A percentile compares a stretch with the other conserved stretches of the same genome.
Evolutionary conservation across 1,140 invertebrate genomes (phyloP).

Genomic region (Chironomus striatipennis): DNA sequence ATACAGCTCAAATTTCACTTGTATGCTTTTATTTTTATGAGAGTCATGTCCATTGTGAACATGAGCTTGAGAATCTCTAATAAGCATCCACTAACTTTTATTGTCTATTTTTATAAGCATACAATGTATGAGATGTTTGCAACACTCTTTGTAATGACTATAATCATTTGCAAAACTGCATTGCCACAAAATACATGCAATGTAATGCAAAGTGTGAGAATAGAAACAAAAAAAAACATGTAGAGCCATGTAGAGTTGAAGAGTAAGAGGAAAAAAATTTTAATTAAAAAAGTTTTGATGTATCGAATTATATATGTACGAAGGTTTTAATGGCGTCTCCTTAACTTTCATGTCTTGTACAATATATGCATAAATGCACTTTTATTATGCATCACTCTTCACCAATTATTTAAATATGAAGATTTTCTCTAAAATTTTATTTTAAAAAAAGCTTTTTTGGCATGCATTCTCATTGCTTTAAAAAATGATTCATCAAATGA

Average conservation of each 20-base stretch:
- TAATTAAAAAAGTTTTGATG: slow-evolving; percentile 10
- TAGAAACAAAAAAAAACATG: no score
- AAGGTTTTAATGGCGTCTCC: neutral
- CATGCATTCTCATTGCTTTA: neutral
- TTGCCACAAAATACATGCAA: neutral
- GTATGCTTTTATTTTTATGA: no score
- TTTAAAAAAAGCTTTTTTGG: neutral
- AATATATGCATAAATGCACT: neutral
- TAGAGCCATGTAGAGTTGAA: neutral
- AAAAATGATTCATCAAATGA: neutral
- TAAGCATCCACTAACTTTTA: no score
- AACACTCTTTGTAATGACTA: neutral
- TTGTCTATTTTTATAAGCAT: neutral
- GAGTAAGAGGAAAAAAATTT: neutral
- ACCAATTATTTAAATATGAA: neutral
- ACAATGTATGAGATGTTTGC: neutral
- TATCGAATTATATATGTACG: neutral
- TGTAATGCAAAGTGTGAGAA: no score
- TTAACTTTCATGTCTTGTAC: neutral
- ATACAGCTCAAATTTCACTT: no score
- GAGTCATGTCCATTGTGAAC: no score
- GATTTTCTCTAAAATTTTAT: no score
- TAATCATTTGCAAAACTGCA: neutral
- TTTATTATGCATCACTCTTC: neutral
- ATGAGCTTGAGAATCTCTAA: no score